phyloP scores from a whole-genome alignment of 2,888 invertebrate genomes.

The Horisme vitalbata region DNA sequence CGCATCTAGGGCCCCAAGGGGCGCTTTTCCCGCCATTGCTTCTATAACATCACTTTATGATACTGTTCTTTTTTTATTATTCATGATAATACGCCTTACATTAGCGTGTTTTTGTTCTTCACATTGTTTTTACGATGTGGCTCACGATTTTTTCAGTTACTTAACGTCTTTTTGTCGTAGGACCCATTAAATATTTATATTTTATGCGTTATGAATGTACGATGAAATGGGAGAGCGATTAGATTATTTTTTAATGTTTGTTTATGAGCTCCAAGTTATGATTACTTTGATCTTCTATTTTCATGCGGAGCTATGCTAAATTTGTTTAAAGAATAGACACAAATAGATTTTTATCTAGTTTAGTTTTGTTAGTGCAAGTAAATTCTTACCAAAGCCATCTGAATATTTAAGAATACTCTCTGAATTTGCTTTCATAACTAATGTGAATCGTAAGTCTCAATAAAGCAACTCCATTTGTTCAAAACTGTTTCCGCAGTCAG shows the following conservation, averaged over 20 bases:
- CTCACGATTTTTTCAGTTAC: slow-evolving; percentile 42
- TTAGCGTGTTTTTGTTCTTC: slow-evolving; percentile 63
- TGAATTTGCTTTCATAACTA: slow-evolving; percentile 2
- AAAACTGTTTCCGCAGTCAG: slow-evolving; percentile 35
- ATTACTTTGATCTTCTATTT: too few relatives aligned
- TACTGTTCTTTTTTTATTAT: slow-evolving; percentile 71
- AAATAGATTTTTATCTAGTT: too few relatives aligned
- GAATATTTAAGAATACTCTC: background rate
- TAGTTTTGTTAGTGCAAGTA: too few relatives aligned
- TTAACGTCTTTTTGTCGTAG: slow-evolving; percentile 40
- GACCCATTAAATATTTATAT: slow-evolving; percentile 48
- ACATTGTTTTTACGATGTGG: slow-evolving; percentile 51
- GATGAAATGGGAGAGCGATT: background rate
- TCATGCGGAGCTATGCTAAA: too few relatives aligned
- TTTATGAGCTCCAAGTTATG: too few relatives aligned
- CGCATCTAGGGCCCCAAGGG: slow-evolving; percentile 51
- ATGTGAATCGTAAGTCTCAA: slow-evolving; percentile 25
- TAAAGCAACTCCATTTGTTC: slow-evolving; percentile 23
- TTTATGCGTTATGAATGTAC: slow-evolving; percentile 21
- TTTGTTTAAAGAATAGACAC: too few relatives aligned
- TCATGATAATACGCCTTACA: slow-evolving; percentile 74
- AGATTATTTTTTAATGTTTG: background rate
- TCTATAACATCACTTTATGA: slow-evolving; percentile 77
- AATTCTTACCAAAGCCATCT: too few relatives aligned
- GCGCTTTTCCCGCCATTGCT: slow-evolving; percentile 72